Evolutionary conservation across 1,140 invertebrate genomes (phyloP).

Genomic region (Melitaea cinxia): DNA sequence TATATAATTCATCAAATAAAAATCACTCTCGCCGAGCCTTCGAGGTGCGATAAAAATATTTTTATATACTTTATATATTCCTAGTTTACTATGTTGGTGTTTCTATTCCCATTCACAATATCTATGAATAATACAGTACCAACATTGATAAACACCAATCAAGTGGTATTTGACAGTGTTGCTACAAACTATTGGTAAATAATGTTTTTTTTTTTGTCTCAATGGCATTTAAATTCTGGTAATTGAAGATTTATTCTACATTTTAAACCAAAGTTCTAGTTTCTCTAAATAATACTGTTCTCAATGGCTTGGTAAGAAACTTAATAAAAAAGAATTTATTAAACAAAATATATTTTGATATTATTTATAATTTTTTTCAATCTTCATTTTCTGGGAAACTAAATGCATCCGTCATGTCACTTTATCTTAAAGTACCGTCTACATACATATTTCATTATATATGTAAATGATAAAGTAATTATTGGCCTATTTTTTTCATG

Average conservation of each 20-base stretch:
- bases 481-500: constrained; percentile 78
- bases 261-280: constrained; percentile 74
- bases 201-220: constrained; percentile 59
- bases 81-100: constrained; percentile 79
- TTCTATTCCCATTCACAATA: constrained; percentile 75
- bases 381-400: constrained; percentile 65
- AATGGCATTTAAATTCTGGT: constrained; percentile 67
- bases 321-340: constrained; percentile 65
- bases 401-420: constrained; percentile 75
- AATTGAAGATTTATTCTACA: constrained; percentile 70
- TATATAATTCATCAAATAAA: constrained; percentile 55
- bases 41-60: constrained; percentile 52
- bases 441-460: constrained; percentile 66
- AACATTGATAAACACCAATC: constrained; percentile 49
- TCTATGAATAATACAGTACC: constrained; percentile 66
- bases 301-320: constrained; percentile 80
- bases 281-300: constrained; percentile 81
- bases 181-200: constrained; percentile 71
- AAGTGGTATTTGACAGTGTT: constrained; percentile 45
- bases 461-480: constrained; percentile 75
- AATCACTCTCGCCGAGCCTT: constrained; percentile 47
- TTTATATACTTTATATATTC: constrained; percentile 70
- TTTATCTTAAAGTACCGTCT: constrained; percentile 71
- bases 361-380: constrained; percentile 49
- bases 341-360: constrained; percentile 62